Percentiles rank a stretch among this genome's conserved stretches.
Evolutionary conservation across 37 sponge, comb jelly and placozoan species (phyloP).

Genomic region (Amphimedon queenslandica): DNA sequence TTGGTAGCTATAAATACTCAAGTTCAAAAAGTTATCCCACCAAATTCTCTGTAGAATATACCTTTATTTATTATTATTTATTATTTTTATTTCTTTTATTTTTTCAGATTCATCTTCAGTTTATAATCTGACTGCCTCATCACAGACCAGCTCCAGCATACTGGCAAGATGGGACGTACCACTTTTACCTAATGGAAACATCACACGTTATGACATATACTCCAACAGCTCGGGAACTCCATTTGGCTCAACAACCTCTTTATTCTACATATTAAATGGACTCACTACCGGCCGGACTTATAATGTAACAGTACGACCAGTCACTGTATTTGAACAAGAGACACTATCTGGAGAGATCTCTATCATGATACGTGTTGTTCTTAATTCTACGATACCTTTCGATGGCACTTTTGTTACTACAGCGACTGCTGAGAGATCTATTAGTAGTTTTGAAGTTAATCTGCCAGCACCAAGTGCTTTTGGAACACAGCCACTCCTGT

Average conservation of each 20-base stretch:
- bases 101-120: constrained; percentile 26
- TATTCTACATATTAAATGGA: background rate
- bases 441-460: background rate
- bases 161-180: constrained; percentile 30
- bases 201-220: constrained; percentile 12
- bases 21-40: too few relatives aligned
- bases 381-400: constrained; percentile 3
- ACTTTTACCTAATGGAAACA: constrained; percentile 29
- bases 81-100: too few relatives aligned
- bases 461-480: background rate
- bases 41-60: too few relatives aligned
- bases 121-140: constrained; percentile 7
- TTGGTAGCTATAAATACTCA: too few relatives aligned
- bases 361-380: background rate
- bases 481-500: background rate
- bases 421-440: background rate
- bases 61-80: too few relatives aligned
- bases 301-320: background rate
- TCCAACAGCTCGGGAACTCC: background rate
- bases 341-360: background rate
- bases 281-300: background rate
- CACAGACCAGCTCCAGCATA: background rate
- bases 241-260: background rate
- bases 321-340: background rate
- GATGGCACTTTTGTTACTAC: background rate